phyloP scores from a whole-genome alignment of 2,888 invertebrate species.

The Rhyacophila evoluta region DNA sequence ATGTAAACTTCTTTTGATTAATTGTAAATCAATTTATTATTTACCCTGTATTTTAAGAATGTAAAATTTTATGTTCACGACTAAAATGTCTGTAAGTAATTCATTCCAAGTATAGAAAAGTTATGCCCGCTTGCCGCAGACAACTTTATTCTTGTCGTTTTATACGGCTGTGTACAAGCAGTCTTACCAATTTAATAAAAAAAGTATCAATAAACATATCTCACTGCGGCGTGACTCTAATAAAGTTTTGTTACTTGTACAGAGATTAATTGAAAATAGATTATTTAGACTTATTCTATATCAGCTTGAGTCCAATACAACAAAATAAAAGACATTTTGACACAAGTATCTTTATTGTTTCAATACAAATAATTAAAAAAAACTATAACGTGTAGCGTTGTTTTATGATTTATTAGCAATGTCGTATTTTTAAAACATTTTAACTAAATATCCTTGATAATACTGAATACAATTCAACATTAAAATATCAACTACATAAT shows the following conservation, averaged over 20 bases:
- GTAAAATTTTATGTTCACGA: background rate
- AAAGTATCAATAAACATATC: background rate
- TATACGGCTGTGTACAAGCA: background rate
- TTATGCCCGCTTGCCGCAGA: background rate
- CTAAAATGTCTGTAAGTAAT: background rate
- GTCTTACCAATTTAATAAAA: background rate
- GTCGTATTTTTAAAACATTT: too few species aligned
- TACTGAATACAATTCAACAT: too few species aligned
- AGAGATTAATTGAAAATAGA: background rate
- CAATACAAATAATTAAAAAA: background rate
- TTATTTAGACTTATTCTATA: background rate
- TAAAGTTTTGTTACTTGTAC: background rate
- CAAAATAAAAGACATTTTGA: background rate
- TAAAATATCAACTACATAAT: too few species aligned
- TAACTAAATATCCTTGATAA: too few species aligned
- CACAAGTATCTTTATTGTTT: background rate
- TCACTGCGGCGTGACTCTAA: background rate
- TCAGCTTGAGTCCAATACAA: background rate
- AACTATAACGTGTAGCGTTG: too few species aligned
- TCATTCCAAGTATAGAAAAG: background rate
- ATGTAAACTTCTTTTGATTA: too few species aligned
- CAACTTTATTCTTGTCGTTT: background rate
- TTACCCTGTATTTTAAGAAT: background rate
- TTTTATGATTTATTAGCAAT: too few species aligned
- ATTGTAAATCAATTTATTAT: too few species aligned